Evolutionary conservation across 2,113 vertebrate genomes (phyloP).

Genomic region (Ornithorhynchus anatinus): DNA sequence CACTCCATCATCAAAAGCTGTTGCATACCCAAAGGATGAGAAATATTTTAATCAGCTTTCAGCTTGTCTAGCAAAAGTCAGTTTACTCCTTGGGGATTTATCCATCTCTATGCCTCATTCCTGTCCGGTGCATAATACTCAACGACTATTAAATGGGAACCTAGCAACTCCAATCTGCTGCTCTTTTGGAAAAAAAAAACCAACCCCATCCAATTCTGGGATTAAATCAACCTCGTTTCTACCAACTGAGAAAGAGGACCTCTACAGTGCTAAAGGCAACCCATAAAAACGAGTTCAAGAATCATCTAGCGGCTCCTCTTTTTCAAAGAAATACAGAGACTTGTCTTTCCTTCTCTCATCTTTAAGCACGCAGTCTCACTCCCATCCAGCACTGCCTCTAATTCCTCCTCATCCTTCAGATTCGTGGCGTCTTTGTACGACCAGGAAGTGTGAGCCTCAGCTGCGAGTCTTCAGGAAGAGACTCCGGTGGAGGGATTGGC

Average conservation of each 20-base stretch:
- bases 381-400: too few relatives aligned
- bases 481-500: too few relatives aligned
- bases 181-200: conserved; percentile 48
- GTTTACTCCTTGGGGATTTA: conserved; percentile 70
- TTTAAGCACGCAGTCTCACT: background rate
- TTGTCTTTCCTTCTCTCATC: background rate
- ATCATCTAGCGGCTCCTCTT: background rate
- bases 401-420: too few relatives aligned
- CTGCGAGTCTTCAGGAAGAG: too few relatives aligned
- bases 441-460: too few relatives aligned
- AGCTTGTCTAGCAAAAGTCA: conserved; percentile 71
- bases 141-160: conserved; percentile 47
- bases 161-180: conserved; percentile 43
- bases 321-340: background rate
- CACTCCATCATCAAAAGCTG: conserved; percentile 78
- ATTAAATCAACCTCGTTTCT: conserved; percentile 47
- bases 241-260: conserved; percentile 41
- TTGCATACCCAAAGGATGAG: conserved; percentile 78
- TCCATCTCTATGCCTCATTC: conserved; percentile 60
- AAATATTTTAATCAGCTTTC: conserved; percentile 81
- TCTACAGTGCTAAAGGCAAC: conserved; percentile 1
- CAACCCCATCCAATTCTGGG: conserved; percentile 43
- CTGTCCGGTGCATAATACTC: conserved; percentile 14
- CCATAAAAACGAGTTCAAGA: background rate
- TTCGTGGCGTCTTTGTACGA: too few relatives aligned